Base-by-base conservation (phyloP, 2,113 vertebrate genomes). In the Acinonyx jubatus region DNA sequence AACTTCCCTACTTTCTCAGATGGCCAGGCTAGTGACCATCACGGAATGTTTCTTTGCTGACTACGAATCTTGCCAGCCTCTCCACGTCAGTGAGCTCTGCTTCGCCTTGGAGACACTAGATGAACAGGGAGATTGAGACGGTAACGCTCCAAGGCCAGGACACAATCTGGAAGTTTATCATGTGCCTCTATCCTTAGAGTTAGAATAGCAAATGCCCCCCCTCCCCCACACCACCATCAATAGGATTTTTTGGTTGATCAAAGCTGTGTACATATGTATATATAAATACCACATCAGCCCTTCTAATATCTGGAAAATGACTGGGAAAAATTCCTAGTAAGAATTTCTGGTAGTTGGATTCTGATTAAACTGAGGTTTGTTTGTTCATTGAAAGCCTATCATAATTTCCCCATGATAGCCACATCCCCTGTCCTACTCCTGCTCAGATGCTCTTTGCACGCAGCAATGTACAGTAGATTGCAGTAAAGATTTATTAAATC, bases 291-390 rank as follows among this genome's bases (percentile, higher is more conserved):
- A 69, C 13, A 95, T 92, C 23, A 87, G 15, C 63, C 36, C 29
- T 80, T 57, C 82, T 66, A 55, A 65, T 74, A 89, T 90, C 80
- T 87, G 50, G 41, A 95, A 96, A 96, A 96, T 93, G 10, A 31
- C 68, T 87, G 76, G 57, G 76, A 74, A 68, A 92, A 94, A 86
- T 65, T 71, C 5, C 55, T 90, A 69, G 90, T 87, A 96, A 92
- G 9, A 76, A 74, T 50, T 91, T 95, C 41, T 93, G 45, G 33
- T 84, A 85, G 38, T 63, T 97, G 36, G 52, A 57, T 92, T 97
- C 84, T 95, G 94, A 96, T 83, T 94, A 97, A 84, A 80, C 33
- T 80, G 76, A 89, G 45, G 36, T 96, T 76, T 95, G 63, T 91
- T 80, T 87, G 52, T 74, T 92, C 73, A 48, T 97, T 38, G 84